Evolutionary conservation across 1,140 invertebrate genomes (phyloP), one percentile per base, ranked within the genome.

Genomic region (Drosophila bocqueti): DNA sequence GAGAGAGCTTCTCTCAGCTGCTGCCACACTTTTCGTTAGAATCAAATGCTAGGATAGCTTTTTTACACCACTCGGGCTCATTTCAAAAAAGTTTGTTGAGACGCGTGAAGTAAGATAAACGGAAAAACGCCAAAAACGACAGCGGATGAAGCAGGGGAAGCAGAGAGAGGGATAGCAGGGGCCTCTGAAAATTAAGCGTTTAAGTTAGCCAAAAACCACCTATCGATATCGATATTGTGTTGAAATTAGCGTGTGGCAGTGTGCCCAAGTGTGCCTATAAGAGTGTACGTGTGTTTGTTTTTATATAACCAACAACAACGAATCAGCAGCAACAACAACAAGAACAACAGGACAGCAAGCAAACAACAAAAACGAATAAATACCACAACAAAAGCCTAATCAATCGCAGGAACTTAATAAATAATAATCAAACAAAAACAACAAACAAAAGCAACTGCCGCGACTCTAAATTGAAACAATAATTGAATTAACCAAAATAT

Each of bases 71-170:
- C 54, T 24, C 34, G 36, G 36, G 36, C 54, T 57, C 54, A 57
- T 57, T 57, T 57, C 54, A 15, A 57, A 60, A 65, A 79, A 79
- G 64, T 81, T 84, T 81, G 78, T 79, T 65, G 63, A 69, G 68
- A 72, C 81, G 77, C 77, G 75, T 79, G 65, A 72, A 76, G 66
- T 72, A 77, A 63, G 67, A 67, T 60, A 54, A 75, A 75, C 72
- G 46, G 54, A 79, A 63, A 64, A 75, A 69, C 61, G 59, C 58
- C n/a, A 64, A 64, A 58, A 61, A 49, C 47, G 75, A 75, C 50
- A 60, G 40, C 42, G 43, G 50, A 76, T 46, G 75, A 54, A 55
- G 46, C 66, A 61, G 59, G n/a, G 40, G 55, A 45, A 26, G 11
- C 50, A 24, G 46, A 47, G 24, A 50, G 38, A 34, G 31, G 42